phyloP scores from a whole-genome alignment of 2,888 invertebrate species.

The Eristalinus sepulchralis region DNA sequence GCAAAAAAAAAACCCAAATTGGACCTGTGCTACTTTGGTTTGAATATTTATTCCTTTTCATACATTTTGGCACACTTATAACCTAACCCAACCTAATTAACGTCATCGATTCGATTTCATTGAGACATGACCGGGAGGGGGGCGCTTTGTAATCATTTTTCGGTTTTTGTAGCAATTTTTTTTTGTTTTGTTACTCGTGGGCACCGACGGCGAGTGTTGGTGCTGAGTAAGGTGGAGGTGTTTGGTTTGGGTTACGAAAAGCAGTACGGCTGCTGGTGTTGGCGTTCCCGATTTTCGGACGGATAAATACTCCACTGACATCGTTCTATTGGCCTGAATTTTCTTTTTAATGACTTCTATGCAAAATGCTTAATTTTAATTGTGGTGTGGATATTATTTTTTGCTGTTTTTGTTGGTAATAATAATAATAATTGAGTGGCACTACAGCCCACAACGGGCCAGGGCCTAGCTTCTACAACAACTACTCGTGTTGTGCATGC shows the following conservation, averaged over 20 bases:
- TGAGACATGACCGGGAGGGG: conserved; percentile 34
- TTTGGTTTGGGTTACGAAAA: conserved; percentile 22
- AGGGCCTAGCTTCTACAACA: too few relatives aligned
- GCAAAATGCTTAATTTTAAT: conserved; percentile 1
- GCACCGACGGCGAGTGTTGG: background rate
- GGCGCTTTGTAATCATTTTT: conserved; percentile 27
- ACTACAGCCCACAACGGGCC: too few relatives aligned
- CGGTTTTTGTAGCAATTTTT: background rate
- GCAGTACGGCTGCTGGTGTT: conserved; percentile 13
- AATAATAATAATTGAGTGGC: too few relatives aligned
- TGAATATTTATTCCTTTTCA: conserved; percentile 2
- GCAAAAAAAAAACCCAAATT: conserved; percentile 19
- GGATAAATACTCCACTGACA: conserved; percentile 43
- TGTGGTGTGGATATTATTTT: background rate
- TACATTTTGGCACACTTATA: conserved; percentile 54
- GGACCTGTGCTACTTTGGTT: conserved; percentile 59
- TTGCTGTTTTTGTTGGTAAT: too few relatives aligned
- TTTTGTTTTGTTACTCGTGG: conserved; percentile 4
- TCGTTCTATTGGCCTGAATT: conserved; percentile 60
- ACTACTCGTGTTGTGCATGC: too few relatives aligned
- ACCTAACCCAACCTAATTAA: conserved; percentile 59
- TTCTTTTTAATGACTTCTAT: conserved; percentile 13
- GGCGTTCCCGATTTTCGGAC: conserved; percentile 43
- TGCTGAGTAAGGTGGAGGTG: conserved; percentile 35
- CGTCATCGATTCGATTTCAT: conserved; percentile 57